Conservation (phyloP, 2,888 invertebrate genomes). For the Phoenoteleia sp. region DNA sequence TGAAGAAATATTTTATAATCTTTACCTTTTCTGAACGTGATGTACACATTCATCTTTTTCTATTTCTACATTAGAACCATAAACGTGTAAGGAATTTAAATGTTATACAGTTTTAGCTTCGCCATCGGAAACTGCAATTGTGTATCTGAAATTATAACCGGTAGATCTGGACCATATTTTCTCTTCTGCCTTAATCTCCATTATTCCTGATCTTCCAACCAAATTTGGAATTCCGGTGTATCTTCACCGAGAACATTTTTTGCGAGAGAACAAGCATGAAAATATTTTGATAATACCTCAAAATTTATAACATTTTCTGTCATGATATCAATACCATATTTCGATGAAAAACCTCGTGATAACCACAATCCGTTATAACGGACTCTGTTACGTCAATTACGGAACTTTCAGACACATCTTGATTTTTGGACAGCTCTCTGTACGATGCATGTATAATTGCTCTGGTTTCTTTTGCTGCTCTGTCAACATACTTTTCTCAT, state of each 20-base stretch:
- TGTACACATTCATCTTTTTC: background rate
- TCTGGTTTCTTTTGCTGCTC: too few species aligned
- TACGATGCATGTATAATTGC: background rate
- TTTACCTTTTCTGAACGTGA: conserved; percentile 15
- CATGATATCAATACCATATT: conserved; percentile 8
- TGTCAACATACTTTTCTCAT: too few species aligned
- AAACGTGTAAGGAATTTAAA: background rate
- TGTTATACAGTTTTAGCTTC: conserved; percentile 1
- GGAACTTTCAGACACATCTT: background rate
- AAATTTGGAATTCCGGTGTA: conserved; percentile 10
- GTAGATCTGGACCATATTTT: conserved; percentile 12
- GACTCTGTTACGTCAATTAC: background rate
- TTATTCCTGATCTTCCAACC: conserved; percentile 15
- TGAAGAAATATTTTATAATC: background rate
- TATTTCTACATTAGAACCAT: background rate
- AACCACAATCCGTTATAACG: conserved; percentile 23
- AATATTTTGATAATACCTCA: conserved; percentile 26
- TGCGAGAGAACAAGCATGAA: conserved; percentile 5
- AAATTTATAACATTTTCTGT: conserved; percentile 25
- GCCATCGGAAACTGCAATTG: background rate
- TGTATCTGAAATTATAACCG: conserved; percentile 1
- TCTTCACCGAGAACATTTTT: conserved; percentile 10
- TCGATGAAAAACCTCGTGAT: conserved; percentile 14
- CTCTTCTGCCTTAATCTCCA: conserved; percentile 21
- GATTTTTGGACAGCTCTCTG: background rate